These are phyloP conservation scores for Drosophila novamexicana DNA, from an alignment of 1,140 invertebrate genomes.

Conservation along the genomic window DNA sequence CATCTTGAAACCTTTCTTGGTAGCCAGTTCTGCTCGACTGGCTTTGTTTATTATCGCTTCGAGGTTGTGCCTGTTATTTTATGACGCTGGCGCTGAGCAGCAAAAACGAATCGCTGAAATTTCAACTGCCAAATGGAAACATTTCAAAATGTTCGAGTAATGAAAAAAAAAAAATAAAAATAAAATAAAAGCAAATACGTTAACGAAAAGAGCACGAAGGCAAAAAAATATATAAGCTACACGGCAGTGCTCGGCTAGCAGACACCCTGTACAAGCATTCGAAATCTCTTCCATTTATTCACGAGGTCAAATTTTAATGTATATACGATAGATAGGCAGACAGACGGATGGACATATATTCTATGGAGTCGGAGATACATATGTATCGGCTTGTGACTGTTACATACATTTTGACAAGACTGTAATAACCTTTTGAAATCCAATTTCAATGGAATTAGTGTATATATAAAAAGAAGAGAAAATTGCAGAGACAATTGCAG, in stretches of 20 bases:
- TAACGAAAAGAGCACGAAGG: background rate
- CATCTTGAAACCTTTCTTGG: constrained; percentile 44
- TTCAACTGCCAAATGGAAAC: constrained; percentile 33
- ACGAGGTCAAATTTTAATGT: no score
- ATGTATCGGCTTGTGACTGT: no score
- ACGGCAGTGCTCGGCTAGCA: background rate
- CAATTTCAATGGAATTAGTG: no score
- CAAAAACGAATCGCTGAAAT: constrained; percentile 32
- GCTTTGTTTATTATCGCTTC: constrained; percentile 31
- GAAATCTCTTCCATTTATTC: background rate
- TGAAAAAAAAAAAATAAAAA: no score
- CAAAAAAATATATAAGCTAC: background rate
- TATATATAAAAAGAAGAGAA: constrained; percentile 3
- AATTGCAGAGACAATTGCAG: constrained; percentile 41
- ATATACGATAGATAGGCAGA: no score
- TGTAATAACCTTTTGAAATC: no score
- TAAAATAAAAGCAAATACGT: constrained; percentile 12
- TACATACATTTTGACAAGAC: no score
- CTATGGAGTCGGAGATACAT: no score
- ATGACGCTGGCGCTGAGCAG: constrained; percentile 26
- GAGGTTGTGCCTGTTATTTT: constrained; percentile 23
- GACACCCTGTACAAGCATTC: background rate
- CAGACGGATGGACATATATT: no score
- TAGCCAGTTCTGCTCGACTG: constrained; percentile 39
- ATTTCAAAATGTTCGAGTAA: constrained; percentile 36